phyloP scores from a whole-genome alignment of 2,113 vertebrate species.

The Tetrao urogallus region DNA sequence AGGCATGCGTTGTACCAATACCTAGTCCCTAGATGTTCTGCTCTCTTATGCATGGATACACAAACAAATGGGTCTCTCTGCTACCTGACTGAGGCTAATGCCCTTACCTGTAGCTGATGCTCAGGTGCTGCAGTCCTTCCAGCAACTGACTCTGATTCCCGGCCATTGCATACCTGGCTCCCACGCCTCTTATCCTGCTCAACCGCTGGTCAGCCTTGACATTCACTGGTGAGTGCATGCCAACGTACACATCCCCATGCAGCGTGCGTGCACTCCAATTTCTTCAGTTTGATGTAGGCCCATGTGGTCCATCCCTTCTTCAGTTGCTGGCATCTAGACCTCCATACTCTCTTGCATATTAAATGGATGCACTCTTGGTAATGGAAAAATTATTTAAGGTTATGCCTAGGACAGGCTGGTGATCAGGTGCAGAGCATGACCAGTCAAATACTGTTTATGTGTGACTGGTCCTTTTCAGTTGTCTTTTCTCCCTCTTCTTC shows the following conservation, averaged over 20 bases:
- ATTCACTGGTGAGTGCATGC: not conserved
- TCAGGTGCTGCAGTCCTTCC: not conserved
- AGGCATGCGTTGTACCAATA: not conserved
- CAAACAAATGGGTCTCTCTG: not conserved
- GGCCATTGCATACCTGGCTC: not conserved
- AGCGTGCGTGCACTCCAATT: not conserved
- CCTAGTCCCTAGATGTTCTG: not conserved
- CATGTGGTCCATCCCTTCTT: not conserved
- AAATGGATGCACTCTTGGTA: not conserved
- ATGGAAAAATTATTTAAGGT: not conserved
- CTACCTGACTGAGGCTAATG: not conserved
- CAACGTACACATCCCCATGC: rapidly evolving
- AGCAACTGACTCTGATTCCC: not conserved
- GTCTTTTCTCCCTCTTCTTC: not conserved
- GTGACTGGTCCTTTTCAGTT: not conserved
- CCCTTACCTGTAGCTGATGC: not conserved
- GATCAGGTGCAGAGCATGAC: not conserved
- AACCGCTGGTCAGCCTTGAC: not conserved
- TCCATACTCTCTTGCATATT: rapidly evolving
- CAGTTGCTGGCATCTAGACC: not conserved
- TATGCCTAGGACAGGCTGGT: not conserved
- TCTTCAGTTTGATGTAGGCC: not conserved
- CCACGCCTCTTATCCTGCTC: not conserved
- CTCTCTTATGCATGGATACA: not conserved
- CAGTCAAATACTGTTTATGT: not conserved